Evolutionary conservation across 2,113 vertebrate genomes (phyloP), one percentile per base, ranked within the genome.

Genomic region (Vulpes ferrilata): DNA sequence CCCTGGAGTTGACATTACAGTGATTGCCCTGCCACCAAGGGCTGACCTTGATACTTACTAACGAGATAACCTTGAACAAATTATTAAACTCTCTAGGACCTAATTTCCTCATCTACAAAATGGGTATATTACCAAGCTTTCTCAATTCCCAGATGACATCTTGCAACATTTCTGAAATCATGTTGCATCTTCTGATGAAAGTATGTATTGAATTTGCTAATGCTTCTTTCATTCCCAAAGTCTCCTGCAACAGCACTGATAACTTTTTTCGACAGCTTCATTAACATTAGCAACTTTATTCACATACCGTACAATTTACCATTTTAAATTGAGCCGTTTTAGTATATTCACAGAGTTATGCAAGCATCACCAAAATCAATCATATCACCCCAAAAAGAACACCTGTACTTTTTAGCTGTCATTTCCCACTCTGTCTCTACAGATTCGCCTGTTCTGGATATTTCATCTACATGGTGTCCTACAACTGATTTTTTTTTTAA

Each of bases 91-190:
- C 60, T 73, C 48, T 53, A n/a, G 84, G 53, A 35, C 38, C 76
- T 60, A 38, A 43, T 69, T 80, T 74, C 51, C 8, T 78, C 69
- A 73, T 78, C 62, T 86, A 32, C 16, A 53, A 86, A 83, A 89
- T 95, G 32, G 51, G 3, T 12, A 30, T 89, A 13, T 80, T 10
- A 71, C 6, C 38, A 35, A 53, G 3, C 57, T 78, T 69, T 32
- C 48, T 90, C 67, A 71, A 3, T 73, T 90, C 25, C 32, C 83
- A 86, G 55, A 53, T 30, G 60, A 13, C n/a, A 23, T 32, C 73
- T 71, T 32, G 60, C n/a, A 90, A 67, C 43, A 32, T 53, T 83
- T 93, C 81, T 90, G 85, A 93, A 74, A 82, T 90, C 17, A 65
- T 32, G 27, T 22, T 16, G 3, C 1, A 5, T 76, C 55, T 62